Percentiles rank a stretch among this genome's conserved stretches.
phyloP scores from a whole-genome alignment of 2,888 invertebrate genomes.

The Eutolmus rufibarbis region DNA sequence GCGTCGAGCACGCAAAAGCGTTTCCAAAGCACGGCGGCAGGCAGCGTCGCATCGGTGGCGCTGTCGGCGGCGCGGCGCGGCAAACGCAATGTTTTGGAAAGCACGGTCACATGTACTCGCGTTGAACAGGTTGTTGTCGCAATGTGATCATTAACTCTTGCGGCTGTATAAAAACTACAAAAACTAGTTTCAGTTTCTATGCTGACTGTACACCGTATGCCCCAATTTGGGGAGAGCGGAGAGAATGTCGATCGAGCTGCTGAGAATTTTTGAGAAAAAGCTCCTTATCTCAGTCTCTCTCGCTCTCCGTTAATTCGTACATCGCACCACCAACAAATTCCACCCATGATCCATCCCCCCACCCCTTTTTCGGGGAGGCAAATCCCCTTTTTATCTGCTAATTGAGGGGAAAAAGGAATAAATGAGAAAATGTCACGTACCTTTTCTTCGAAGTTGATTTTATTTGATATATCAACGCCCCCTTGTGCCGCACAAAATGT shows the following conservation, averaged over 20 bases:
- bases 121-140: constrained; percentile 33
- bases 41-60: neutral
- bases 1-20: neutral
- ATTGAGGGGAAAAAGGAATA: constrained; percentile 6
- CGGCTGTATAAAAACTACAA: neutral
- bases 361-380: neutral
- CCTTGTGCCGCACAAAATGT: neutral
- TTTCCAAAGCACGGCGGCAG: neutral
- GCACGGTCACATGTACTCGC: constrained; percentile 26
- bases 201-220: neutral
- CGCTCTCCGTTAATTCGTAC: neutral
- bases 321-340: neutral
- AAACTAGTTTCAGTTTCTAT: neutral
- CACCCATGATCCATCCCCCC: neutral
- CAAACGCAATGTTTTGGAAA: constrained; percentile 24
- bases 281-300: neutral
- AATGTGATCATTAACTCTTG: constrained; percentile 21
- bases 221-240: neutral
- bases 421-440: constrained; percentile 24
- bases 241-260: neutral
- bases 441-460: neutral
- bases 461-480: neutral
- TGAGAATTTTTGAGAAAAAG: neutral
- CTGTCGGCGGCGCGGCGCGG: neutral
- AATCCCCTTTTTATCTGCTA: neutral